Evolutionary conservation across 2,113 vertebrate genomes (phyloP), one percentile per base, ranked within the genome.

Genomic region (Menidia beryllina): DNA sequence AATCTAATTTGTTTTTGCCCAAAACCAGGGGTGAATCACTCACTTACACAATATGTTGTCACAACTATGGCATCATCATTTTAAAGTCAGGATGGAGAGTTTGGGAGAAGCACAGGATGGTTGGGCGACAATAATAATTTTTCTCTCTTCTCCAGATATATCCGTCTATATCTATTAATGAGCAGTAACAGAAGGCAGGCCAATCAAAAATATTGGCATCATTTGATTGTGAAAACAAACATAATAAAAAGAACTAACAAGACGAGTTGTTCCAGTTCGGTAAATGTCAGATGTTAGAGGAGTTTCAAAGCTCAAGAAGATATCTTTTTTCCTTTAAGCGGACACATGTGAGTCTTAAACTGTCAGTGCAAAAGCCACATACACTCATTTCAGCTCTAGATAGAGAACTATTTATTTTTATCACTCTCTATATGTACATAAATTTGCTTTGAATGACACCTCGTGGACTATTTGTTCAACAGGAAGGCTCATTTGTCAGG

Each of bases 371-470:
- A 43, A 50, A 15, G 72, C 19, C 9, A 7, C 8, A 26, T 55
- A n/a, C 39, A 9, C 43, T 52, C 54, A 55, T 56, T 30, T 58
- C 23, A 57, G 34, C 24, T 25, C 10, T 9, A 39, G 23, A 39
- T 20, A 51, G 64, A 10, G 60, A 69, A 1, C n/a, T 36, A 53
- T 59, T 52, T 64, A 50, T 81, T 64, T 39, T 5, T 41, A 39
- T 56, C 8, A 5, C 20, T 23, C 49, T 61, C 27, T 39, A 34
- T n/a, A 36, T 50, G 5, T 45, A 53, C 17, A 57, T 50, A 57
- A 56, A 23, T 73, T 69, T 62, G 12, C 66, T 45, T 9, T 20
- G 63, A 69, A 9, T 38, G 60, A 64, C 69, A 67, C 26, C 24
- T 52, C 20, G 25, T 11, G 7, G 53, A 34, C 26, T 13, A 20